Conservation (phyloP, 64 coral and sea anemone species). For the Dendronephthya gigantea region DNA sequence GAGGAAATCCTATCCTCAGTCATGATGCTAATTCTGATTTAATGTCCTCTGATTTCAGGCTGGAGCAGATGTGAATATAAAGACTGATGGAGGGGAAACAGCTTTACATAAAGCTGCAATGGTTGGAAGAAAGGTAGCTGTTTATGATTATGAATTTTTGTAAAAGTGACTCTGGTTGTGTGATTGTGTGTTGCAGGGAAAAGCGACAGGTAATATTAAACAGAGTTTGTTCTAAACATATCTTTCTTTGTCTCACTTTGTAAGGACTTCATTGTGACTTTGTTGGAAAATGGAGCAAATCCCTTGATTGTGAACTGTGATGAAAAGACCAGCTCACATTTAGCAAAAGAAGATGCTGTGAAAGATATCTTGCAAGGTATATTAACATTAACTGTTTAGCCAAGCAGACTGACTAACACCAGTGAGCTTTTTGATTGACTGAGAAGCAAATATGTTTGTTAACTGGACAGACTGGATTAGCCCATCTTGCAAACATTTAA, state of each 20-base stretch:
- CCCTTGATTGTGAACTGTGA: neutral
- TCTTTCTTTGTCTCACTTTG: neutral
- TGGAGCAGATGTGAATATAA: neutral
- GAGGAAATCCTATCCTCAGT: neutral
- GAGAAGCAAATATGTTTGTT: too few relatives aligned
- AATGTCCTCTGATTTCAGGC: neutral
- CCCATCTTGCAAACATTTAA: neutral
- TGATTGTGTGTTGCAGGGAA: neutral
- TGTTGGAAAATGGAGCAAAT: neutral
- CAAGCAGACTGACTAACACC: neutral
- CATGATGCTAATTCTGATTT: neutral
- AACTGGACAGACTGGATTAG: neutral
- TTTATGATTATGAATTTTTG: too few relatives aligned
- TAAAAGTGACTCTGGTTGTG: neutral
- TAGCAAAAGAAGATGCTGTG: neutral
- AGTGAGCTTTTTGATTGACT: too few relatives aligned
- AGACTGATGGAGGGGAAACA: neutral
- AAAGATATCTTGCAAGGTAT: neutral
- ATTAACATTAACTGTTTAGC: neutral
- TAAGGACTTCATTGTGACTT: neutral
- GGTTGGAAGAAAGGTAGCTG: constrained; percentile 4
- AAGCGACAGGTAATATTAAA: too few relatives aligned
- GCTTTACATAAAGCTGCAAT: neutral
- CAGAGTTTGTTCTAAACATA: neutral
- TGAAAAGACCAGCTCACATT: neutral